Conservation (phyloP, 2,113 vertebrate species). For the Todiramphus saurophagus region DNA sequence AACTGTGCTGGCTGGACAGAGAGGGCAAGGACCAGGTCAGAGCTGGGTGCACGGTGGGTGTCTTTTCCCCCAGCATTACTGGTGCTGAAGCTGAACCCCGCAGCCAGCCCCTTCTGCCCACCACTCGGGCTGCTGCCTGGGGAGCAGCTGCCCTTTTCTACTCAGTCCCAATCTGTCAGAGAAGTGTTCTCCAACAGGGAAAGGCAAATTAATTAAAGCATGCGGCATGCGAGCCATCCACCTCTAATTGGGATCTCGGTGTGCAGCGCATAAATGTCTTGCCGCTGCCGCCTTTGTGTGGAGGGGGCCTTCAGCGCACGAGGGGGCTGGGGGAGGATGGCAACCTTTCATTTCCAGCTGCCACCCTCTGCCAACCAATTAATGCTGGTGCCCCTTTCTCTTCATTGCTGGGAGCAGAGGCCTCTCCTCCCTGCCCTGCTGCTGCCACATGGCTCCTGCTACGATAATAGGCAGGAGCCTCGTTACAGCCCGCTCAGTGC, state of each 20-base stretch:
- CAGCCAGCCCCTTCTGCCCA: background rate
- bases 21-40: background rate
- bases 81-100: background rate
- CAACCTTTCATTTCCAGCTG: background rate
- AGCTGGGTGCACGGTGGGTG: accelerated
- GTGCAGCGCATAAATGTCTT: background rate
- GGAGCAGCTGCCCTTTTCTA: constrained; percentile 1
- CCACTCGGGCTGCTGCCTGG: background rate
- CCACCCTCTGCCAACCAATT: background rate
- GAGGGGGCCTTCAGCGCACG: background rate
- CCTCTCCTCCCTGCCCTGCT: background rate
- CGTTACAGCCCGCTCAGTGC: background rate
- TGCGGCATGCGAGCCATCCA: constrained; percentile 12
- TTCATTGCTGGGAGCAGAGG: background rate
- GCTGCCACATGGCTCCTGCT: background rate
- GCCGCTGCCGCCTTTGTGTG: background rate
- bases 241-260: constrained; percentile 38
- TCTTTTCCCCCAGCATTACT: accelerated
- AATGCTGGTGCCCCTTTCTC: background rate
- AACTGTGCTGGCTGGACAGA: background rate
- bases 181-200: constrained; percentile 20
- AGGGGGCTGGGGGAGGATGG: background rate
- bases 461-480: background rate
- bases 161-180: constrained; percentile 17
- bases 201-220: constrained; percentile 44